Evolutionary conservation across 2,113 vertebrate genomes (phyloP), one percentile per base, ranked within the genome.

Genomic region (Lethenteron reissneri): DNA sequence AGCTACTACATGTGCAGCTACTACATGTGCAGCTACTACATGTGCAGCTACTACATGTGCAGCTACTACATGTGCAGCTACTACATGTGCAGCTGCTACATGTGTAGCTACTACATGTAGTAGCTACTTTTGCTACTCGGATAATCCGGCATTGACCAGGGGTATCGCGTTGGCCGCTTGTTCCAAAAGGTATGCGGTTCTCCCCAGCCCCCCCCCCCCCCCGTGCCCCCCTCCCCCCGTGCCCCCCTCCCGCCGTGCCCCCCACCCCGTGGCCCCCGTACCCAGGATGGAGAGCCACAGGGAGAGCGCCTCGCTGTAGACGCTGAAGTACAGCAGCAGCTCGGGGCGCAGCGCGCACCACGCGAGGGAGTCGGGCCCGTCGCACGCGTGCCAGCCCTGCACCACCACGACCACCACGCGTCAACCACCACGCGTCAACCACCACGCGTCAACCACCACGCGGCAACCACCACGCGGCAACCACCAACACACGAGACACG

Each of bases 311-410:
- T 17, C n/a, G 9, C 64, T 25, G 64, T 68, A 68, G 64, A 68
- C 25, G 64, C 64, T 68, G 64, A 68, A 68, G 64, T 68, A 68
- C 64, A 17, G n/a, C n/a, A 68, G 64, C n/a, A 68, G 64, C 64
- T 68, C 64, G 25, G 25, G 25, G 64, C 64, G 64, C 64, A 68
- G 64, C n/a, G 25, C n/a, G 64, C 64, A 68, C n/a, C n/a, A 68
- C n/a, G 64, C 25, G 64, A 68, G 64, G n/a, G 64, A n/a, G 64
- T n/a, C 25, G 64, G 64, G 64, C n/a, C 64, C 64, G 25, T 68
- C 64, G 64, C 64, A 68, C 9, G 64, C 64, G 25, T 68, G 64
- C n/a, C n/a, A 68, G 10, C n/a, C n/a, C 64, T 68, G 64, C n/a
- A 68, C 64, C 64, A 68, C 64, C 41, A 41, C 41, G 3, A 41